These are phyloP conservation scores for Caenorhabditis sulstoni DNA, from an alignment of 2,888 invertebrate genomes.

Conservation along the genomic window DNA sequence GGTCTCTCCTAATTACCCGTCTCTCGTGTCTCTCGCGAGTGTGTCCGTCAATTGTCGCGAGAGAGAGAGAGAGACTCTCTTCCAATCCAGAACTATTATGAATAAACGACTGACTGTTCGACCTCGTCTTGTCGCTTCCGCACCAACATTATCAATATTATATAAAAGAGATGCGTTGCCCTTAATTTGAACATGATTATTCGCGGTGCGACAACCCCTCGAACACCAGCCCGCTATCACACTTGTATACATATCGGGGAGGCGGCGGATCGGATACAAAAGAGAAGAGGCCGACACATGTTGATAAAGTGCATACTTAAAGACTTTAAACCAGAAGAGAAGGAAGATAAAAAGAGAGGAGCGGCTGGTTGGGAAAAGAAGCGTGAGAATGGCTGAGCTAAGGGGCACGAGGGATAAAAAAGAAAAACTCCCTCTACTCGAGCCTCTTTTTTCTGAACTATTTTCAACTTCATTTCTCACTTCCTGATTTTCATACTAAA, in stretches of 20 bases:
- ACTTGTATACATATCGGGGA: slow-evolving; percentile 22
- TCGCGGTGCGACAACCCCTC: slow-evolving; percentile 27
- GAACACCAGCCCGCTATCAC: slow-evolving; percentile 11
- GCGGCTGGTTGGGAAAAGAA: slow-evolving; percentile 17
- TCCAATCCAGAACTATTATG: slow-evolving; percentile 27
- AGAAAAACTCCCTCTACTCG: neutral
- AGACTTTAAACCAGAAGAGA: slow-evolving; percentile 6
- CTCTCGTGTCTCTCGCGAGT: neutral
- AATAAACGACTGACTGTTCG: slow-evolving; percentile 26
- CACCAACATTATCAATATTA: slow-evolving; percentile 24
- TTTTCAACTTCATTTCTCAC: neutral
- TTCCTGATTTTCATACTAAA: neutral
- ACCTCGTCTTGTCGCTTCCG: slow-evolving; percentile 5
- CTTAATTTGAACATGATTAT: slow-evolving; percentile 33
- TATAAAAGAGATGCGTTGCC: slow-evolving; percentile 4
- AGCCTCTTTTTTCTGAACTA: neutral
- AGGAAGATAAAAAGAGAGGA: neutral
- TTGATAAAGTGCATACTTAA: slow-evolving; percentile 29
- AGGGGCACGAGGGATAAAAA: neutral
- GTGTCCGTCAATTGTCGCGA: slow-evolving; percentile 9
- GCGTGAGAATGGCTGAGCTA: slow-evolving; percentile 22
- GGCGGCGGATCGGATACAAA: slow-evolving; percentile 7
- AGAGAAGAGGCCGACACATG: slow-evolving; percentile 5
- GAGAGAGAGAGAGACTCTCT: neutral
- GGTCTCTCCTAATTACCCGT: slow-evolving; percentile 16